These are phyloP conservation scores for Cetoscarus ocellatus DNA, from an alignment of 2,797 vertebrate species.

Conservation along the genomic window DNA sequence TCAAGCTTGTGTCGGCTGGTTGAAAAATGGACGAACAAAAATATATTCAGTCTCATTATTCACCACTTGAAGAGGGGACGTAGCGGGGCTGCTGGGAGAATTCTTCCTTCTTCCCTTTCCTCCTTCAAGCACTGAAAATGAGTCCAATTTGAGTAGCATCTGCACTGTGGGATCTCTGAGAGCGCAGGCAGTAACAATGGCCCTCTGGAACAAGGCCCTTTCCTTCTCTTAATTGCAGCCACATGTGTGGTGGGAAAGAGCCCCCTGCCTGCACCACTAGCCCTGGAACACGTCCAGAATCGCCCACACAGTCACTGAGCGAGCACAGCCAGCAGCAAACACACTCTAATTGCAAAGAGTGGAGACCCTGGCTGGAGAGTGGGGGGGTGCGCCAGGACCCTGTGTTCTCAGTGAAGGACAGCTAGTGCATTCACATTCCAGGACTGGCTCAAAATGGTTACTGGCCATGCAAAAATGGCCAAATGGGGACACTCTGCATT, in stretches of 20 bases:
- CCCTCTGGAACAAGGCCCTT: slow-evolving; percentile 77
- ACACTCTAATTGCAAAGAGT: slow-evolving; percentile 83
- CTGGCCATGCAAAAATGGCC: slow-evolving; percentile 62
- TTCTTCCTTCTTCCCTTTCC: slow-evolving; percentile 53
- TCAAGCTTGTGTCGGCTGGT: slow-evolving; percentile 41
- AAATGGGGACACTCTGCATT: slow-evolving; percentile 50
- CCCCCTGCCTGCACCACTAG: slow-evolving; percentile 76
- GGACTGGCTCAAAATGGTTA: slow-evolving; percentile 61
- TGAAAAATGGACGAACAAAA: slow-evolving; percentile 61
- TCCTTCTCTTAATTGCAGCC: slow-evolving; percentile 80
- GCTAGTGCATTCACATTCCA: slow-evolving; percentile 72
- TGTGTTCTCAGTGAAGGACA: slow-evolving; percentile 76
- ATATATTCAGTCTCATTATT: slow-evolving; percentile 66
- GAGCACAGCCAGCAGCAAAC: slow-evolving; percentile 80
- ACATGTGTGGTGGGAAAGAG: slow-evolving; percentile 76
- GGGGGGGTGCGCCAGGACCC: slow-evolving; percentile 62
- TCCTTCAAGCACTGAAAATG: slow-evolving; percentile 64
- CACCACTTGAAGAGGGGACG: slow-evolving; percentile 56
- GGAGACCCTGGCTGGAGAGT: slow-evolving; percentile 78
- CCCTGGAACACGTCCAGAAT: slow-evolving; percentile 75
- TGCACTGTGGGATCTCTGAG: slow-evolving; percentile 77
- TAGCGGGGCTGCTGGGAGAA: slow-evolving; percentile 45
- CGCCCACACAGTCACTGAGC: slow-evolving; percentile 77
- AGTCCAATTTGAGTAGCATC: slow-evolving; percentile 78
- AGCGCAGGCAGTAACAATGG: slow-evolving; percentile 72